Conservation (phyloP, 2,888 invertebrate species). For the Polyommatus icarus region DNA sequence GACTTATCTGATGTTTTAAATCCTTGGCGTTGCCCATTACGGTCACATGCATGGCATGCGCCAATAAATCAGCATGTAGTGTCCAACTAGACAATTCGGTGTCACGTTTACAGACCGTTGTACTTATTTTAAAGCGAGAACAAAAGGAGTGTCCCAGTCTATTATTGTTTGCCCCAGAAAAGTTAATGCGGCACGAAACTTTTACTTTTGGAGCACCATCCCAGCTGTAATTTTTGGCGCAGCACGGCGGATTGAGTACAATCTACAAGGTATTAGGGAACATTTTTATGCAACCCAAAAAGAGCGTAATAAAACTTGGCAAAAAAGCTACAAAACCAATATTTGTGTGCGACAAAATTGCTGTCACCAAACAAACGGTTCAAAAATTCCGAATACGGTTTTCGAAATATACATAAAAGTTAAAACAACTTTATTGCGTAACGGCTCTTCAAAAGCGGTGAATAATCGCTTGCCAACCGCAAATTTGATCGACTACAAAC, state of each 20-base stretch:
- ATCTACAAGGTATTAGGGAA: not conserved
- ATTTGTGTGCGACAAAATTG: not conserved
- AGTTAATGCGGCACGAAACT: not conserved
- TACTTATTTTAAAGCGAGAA: conserved; percentile 1
- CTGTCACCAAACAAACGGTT: no score
- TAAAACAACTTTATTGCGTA: not conserved
- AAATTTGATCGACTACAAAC: conserved; percentile 3
- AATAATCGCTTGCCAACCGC: conserved; percentile 10
- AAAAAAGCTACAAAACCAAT: not conserved
- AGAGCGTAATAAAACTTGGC: not conserved
- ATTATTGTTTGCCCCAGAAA: conserved; percentile 12
- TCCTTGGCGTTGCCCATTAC: not conserved
- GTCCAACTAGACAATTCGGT: conserved; percentile 1
- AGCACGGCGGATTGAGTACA: not conserved
- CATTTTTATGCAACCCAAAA: not conserved
- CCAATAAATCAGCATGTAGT: conserved; percentile 13
- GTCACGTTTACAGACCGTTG: conserved; percentile 17
- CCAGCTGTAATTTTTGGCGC: not conserved
- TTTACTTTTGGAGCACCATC: not conserved
- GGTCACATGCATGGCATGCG: not conserved
- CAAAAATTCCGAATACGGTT: not conserved
- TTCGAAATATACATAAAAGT: not conserved
- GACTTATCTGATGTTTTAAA: not conserved
- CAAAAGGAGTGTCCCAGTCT: conserved; percentile 13
- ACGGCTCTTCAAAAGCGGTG: not conserved